These are phyloP conservation scores for Aethina tumida DNA, from an alignment of 1,140 invertebrate species.

Conservation along the genomic window DNA sequence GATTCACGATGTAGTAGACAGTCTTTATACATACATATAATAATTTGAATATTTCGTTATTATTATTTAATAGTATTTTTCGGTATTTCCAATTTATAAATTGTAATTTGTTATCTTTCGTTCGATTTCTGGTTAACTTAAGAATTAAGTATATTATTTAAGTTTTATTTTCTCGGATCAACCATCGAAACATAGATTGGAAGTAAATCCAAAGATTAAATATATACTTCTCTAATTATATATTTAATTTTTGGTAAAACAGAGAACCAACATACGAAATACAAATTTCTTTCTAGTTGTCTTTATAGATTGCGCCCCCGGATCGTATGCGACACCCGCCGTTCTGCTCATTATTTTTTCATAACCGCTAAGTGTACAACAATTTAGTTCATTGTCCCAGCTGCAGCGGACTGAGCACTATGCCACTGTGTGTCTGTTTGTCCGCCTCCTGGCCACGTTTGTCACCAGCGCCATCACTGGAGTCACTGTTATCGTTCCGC, in stretches of 20 bases:
- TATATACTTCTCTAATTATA: not conserved
- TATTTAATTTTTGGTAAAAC: not conserved
- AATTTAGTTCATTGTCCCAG: constrained; percentile 33
- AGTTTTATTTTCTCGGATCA: too few species aligned
- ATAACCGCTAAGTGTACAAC: constrained; percentile 9
- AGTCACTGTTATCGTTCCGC: constrained; percentile 24
- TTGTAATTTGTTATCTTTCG: too few species aligned
- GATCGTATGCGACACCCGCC: not conserved
- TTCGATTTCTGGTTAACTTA: too few species aligned
- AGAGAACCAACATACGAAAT: not conserved
- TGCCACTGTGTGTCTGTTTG: constrained; percentile 33
- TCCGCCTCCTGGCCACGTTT: constrained; percentile 20
- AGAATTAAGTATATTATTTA: too few species aligned
- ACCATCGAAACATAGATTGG: not conserved
- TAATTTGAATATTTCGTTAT: too few species aligned
- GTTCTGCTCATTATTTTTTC: constrained; percentile 5
- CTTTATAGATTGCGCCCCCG: not conserved
- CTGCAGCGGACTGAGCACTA: constrained; percentile 39
- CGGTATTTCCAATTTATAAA: too few species aligned
- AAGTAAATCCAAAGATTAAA: not conserved
- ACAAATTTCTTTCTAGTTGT: not conserved
- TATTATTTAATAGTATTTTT: too few species aligned
- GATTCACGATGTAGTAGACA: too few species aligned
- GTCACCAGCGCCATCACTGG: constrained; percentile 10
- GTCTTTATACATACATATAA: too few species aligned